Evolutionary conservation across 2,797 vertebrate genomes (phyloP).

Genomic region (Fistularia commersonii): DNA sequence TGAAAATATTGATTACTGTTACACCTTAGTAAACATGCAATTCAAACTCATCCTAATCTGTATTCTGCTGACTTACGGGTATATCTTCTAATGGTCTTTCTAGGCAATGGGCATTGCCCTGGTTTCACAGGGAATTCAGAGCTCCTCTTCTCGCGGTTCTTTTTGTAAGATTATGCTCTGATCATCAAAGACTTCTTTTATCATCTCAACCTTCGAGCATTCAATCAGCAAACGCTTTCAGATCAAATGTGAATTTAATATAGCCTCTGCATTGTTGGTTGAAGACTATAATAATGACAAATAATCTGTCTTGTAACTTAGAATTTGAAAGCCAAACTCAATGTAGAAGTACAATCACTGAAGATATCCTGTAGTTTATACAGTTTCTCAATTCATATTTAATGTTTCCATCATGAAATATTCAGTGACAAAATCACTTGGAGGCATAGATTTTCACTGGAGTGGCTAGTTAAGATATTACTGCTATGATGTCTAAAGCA

Average conservation of each 20-base stretch:
- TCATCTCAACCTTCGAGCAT: not conserved
- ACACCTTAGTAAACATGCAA: not conserved
- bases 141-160: too few relatives aligned
- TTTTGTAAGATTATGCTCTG: not conserved
- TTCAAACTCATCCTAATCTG: not conserved
- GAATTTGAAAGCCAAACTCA: conserved; percentile 7
- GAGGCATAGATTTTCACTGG: conserved; percentile 14
- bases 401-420: conserved; percentile 52
- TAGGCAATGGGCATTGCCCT: not conserved
- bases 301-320: conserved; percentile 4
- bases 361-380: conserved; percentile 22
- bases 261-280: not conserved
- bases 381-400: conserved; percentile 49
- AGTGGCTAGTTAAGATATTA: not conserved
- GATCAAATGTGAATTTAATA: not conserved
- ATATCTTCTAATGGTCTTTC: not conserved
- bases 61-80: not conserved
- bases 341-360: not conserved
- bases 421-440: conserved; percentile 41
- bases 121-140: not conserved
- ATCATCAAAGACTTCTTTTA: not conserved
- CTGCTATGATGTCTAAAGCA: not conserved
- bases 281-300: conserved; percentile 6
- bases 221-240: not conserved
- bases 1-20: not conserved